Percentiles rank a stretch among this genome's conserved stretches.
These are phyloP conservation scores for Pangasius djambal DNA, from an alignment of 2,797 vertebrate species.

Conservation along the genomic window DNA sequence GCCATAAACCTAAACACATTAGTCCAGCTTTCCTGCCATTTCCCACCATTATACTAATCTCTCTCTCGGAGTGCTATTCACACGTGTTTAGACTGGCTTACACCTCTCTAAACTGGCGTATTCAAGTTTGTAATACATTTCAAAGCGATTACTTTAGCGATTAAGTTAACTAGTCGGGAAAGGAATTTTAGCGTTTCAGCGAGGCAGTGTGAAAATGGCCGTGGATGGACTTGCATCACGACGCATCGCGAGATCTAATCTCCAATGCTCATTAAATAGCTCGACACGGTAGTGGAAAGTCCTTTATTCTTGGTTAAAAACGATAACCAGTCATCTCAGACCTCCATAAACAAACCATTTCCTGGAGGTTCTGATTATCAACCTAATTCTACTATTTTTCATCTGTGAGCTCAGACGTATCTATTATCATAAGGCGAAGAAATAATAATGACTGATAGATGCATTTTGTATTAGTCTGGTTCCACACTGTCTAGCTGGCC, in stretches of 20 bases:
- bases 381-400: background rate
- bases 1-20: slow-evolving; percentile 55
- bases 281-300: background rate
- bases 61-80: slow-evolving; percentile 14
- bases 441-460: slow-evolving; percentile 43
- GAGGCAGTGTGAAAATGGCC: background rate
- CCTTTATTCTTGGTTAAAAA: background rate
- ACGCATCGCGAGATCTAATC: background rate
- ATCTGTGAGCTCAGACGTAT: background rate
- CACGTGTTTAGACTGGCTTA: slow-evolving; percentile 30
- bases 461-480: slow-evolving; percentile 36
- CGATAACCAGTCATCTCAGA: background rate
- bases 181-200: background rate
- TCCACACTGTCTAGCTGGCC: slow-evolving; percentile 30
- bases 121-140: background rate
- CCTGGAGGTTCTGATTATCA: slow-evolving; percentile 16
- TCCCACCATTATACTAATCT: slow-evolving; percentile 51
- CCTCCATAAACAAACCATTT: slow-evolving; percentile 10
- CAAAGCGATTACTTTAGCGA: background rate
- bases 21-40: slow-evolving; percentile 44
- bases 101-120: background rate
- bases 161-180: background rate
- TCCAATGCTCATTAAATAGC: background rate
- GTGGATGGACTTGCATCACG: background rate
- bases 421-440: background rate